Conservation (phyloP, 2,113 vertebrate species). For the Heterotilapia buettikoferi region DNA sequence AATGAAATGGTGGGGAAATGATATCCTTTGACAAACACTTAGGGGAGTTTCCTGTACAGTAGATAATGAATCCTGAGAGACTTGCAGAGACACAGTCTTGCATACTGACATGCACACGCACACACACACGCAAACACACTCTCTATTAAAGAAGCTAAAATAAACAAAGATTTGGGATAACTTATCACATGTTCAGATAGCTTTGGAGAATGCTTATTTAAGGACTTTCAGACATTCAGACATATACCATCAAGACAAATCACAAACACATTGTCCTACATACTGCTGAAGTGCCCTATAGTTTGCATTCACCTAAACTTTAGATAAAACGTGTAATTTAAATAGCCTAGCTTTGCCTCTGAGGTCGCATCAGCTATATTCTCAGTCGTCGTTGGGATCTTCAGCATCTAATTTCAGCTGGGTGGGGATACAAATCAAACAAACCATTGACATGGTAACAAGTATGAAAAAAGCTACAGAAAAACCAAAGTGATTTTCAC, state of each 20-base stretch:
- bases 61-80: conserved; percentile 21
- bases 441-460: neutral
- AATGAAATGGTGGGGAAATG: conserved; percentile 31
- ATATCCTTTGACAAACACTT: conserved; percentile 39
- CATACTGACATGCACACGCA: neutral
- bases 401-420: neutral
- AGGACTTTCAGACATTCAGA: neutral
- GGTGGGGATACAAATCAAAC: conserved; percentile 6
- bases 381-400: neutral
- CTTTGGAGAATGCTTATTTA: neutral
- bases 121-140: neutral
- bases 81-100: neutral
- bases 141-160: neutral
- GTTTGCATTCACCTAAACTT: neutral
- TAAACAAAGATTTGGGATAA: neutral
- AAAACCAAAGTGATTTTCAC: neutral
- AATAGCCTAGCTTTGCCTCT: neutral
- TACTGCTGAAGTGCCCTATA: neutral
- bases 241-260: neutral
- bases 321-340: neutral
- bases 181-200: neutral
- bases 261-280: neutral
- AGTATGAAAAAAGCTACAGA: neutral
- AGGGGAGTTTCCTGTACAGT: conserved; percentile 40
- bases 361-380: neutral